These are phyloP conservation scores for Heteractis magnifica DNA, from an alignment of 92 coral and sea anemone genomes.

Conservation along the genomic window DNA sequence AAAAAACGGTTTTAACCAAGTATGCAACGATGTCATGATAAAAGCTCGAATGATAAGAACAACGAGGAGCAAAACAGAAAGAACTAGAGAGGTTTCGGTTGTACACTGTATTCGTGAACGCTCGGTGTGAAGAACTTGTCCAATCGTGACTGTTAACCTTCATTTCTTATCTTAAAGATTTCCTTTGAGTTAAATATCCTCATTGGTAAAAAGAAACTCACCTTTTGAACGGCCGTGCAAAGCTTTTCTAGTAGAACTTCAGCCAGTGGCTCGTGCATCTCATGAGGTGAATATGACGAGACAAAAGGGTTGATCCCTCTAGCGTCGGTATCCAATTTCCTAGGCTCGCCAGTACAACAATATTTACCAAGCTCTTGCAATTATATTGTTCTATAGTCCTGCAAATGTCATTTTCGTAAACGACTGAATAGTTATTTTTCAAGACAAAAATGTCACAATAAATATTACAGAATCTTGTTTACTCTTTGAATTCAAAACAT, in stretches of 20 bases:
- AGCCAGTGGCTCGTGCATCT: slow-evolving; percentile 53
- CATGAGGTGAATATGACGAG: slow-evolving; percentile 2
- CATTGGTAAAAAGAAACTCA: slow-evolving; percentile 2
- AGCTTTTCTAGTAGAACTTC: slow-evolving; percentile 62
- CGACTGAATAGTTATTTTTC: not conserved
- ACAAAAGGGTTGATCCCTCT: not conserved
- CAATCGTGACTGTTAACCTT: not conserved
- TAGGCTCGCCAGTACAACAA: not conserved
- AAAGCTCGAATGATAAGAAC: not conserved
- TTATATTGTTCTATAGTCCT: not conserved
- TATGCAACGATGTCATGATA: not conserved
- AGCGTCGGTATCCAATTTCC: slow-evolving; percentile 20
- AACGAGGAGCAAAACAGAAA: not conserved
- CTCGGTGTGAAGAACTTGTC: not conserved
- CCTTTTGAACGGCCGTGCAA: slow-evolving; percentile 86
- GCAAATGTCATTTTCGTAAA: not conserved
- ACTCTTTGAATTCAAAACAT: not conserved
- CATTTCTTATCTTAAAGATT: no score
- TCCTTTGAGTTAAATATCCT: no score
- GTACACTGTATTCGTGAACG: not conserved
- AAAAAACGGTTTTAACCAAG: not conserved
- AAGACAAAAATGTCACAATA: not conserved
- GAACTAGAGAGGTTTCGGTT: not conserved
- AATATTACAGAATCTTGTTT: not conserved
- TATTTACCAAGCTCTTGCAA: not conserved